phyloP scores from a whole-genome alignment of 2,797 vertebrate species.

The Danio albolineatus region DNA sequence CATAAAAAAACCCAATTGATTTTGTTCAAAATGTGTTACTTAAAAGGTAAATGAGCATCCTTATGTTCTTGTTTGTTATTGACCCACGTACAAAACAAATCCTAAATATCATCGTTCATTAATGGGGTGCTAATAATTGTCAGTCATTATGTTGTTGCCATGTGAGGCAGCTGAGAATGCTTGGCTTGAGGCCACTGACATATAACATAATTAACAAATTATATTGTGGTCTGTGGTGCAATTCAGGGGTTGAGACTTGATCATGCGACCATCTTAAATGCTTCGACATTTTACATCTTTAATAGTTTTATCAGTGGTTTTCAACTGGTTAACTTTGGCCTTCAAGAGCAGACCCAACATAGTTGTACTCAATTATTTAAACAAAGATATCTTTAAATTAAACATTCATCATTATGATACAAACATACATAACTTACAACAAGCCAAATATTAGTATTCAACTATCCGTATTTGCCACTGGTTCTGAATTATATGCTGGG shows the following conservation, averaged over 20 bases:
- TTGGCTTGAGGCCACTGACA: slow-evolving; percentile 46
- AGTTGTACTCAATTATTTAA: background rate
- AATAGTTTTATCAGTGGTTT: background rate
- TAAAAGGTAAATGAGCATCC: no score
- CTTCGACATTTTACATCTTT: background rate
- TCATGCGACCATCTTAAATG: background rate
- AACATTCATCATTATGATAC: background rate
- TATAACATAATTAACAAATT: slow-evolving; percentile 41
- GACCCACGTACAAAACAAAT: background rate
- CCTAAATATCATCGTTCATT: background rate
- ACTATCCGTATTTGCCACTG: no score
- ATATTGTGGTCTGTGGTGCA: slow-evolving; percentile 6
- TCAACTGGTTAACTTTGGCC: background rate
- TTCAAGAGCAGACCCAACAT: background rate
- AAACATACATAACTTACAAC: no score
- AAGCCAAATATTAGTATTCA: no score
- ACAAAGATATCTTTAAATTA: background rate
- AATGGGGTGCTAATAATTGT: slow-evolving; percentile 40
- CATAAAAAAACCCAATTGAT: background rate
- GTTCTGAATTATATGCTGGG: no score
- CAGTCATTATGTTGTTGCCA: slow-evolving; percentile 62
- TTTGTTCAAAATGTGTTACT: no score
- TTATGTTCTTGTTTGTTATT: background rate
- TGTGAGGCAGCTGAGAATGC: slow-evolving; percentile 68
- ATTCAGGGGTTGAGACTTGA: background rate